Percentiles rank a stretch among this genome's conserved stretches.
These are phyloP conservation scores for Pinctada fucata DNA, from an alignment of 2,888 invertebrate species.

Conservation along the genomic window DNA sequence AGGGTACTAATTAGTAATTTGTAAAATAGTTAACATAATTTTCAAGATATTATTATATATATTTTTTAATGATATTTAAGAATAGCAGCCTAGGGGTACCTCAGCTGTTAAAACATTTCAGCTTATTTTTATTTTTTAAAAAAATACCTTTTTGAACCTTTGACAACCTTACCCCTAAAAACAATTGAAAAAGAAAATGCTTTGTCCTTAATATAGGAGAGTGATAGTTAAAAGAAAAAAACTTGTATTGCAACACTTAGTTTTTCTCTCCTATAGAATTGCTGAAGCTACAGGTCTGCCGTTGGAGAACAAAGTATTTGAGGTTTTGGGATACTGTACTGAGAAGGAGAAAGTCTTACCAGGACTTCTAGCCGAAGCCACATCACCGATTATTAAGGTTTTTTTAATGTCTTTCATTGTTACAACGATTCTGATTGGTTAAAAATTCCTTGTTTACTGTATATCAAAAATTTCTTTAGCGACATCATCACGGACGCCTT, in stretches of 20 bases:
- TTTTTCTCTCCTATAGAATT: conserved; percentile 59
- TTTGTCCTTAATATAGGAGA: no score
- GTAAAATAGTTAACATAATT: background rate
- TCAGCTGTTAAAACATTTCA: background rate
- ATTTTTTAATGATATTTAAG: background rate
- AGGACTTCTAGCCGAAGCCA: conserved; percentile 77
- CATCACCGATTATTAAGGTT: conserved; percentile 61
- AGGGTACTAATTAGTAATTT: background rate
- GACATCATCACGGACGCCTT: no score
- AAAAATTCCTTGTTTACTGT: no score
- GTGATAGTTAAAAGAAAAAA: no score
- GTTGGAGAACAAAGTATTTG: conserved; percentile 73
- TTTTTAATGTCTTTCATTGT: background rate
- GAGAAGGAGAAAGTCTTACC: conserved; percentile 68
- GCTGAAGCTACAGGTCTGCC: conserved; percentile 71
- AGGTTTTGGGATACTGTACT: conserved; percentile 75
- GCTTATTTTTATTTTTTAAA: background rate
- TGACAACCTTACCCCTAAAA: no score
- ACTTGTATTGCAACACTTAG: no score
- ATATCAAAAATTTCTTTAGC: no score
- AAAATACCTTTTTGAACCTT: no score
- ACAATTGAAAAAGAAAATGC: no score
- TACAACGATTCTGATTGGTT: no score
- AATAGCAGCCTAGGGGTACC: background rate
- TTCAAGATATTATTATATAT: background rate